Base-by-base conservation (phyloP, 2,888 invertebrate species). In the Colostygia pectinataria region DNA sequence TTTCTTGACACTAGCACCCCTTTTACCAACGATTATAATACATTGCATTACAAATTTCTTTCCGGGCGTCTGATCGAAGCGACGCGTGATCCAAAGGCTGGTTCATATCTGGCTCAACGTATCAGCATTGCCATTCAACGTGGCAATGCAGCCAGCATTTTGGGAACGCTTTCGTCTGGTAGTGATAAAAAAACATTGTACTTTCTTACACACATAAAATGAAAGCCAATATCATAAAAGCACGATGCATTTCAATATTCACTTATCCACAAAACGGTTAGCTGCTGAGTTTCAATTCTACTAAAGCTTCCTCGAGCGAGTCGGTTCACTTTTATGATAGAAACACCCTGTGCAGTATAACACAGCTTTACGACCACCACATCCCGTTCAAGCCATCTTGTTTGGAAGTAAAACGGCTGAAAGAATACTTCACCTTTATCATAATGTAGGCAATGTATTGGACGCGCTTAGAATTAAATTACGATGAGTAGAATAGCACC, bases 291-390 rank as follows among this genome's bases (percentile, higher is more conserved):
- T 76, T 76, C 74, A 74, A 78, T 77, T 74, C 68, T 71, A 77
- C 72, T 76, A 34, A 23, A 36, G 36, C 64, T 68, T 66, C 66
- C 66, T 66, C 66, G 57, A 66, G 71, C 44, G 59, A 68, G 69
- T 72, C 68, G 68, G 66, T 71, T 70, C 65, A 62, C 68, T 85
- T 71, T 88, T 88, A 88, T 77, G 78, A 67, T 74, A 61, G 64
- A 55, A 66, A 71, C 82, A 83, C 77, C 79, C 80, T 71, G 81
- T 63, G 75, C 72, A 63, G 70, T 75, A 73, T 51, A 51, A 77
- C 77, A 66, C 61, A 65, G 65, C 65, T 88, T 89, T 88, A 87
- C 80, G 86, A 85, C 54, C 71, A 59, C 66, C 65, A 65, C 78
- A 78, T 77, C 77, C 75, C 74, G 70, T 72, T 71, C 68, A 68